phyloP scores from a whole-genome alignment of 2,888 invertebrate species.

The Parnassius smintheus region DNA sequence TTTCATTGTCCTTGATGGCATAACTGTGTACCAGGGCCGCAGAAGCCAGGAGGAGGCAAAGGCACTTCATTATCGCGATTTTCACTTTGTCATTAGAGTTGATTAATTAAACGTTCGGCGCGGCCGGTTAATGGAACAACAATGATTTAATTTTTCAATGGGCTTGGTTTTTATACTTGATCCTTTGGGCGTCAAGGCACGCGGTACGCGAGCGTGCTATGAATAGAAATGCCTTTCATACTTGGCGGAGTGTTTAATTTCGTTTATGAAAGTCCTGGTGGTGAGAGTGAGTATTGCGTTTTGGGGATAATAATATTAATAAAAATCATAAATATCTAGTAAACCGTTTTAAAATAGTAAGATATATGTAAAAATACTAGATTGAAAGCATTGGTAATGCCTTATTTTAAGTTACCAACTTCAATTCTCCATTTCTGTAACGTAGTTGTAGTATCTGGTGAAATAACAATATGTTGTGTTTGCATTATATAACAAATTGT shows the following conservation, averaged over 20 bases:
- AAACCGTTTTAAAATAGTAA: not conserved
- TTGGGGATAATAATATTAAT: constrained; percentile 20
- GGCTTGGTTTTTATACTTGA: constrained; percentile 85
- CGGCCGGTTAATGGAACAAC: constrained; percentile 76
- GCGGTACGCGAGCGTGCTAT: constrained; percentile 56
- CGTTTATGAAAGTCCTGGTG: constrained; percentile 76
- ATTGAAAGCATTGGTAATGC: no score
- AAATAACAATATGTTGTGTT: no score
- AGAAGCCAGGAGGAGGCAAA: constrained; percentile 77
- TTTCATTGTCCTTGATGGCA: constrained; percentile 80
- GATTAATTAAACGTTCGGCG: constrained; percentile 71
- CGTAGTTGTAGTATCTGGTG: no score
- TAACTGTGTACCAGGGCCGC: constrained; percentile 71
- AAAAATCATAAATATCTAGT: constrained; percentile 2
- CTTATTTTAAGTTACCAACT: no score
- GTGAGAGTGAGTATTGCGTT: constrained; percentile 64
- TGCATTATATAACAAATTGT: no score
- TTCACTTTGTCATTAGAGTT: constrained; percentile 72
- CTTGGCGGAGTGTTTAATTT: constrained; percentile 74
- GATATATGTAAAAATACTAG: no score
- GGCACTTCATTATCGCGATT: constrained; percentile 70
- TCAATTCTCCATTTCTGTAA: no score
- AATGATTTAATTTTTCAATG: constrained; percentile 82
- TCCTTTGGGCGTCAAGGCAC: constrained; percentile 79
- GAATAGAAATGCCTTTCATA: constrained; percentile 65